phyloP scores from a whole-genome alignment of 2,797 vertebrate species.

The Microctenopoma stevenorrisi region DNA sequence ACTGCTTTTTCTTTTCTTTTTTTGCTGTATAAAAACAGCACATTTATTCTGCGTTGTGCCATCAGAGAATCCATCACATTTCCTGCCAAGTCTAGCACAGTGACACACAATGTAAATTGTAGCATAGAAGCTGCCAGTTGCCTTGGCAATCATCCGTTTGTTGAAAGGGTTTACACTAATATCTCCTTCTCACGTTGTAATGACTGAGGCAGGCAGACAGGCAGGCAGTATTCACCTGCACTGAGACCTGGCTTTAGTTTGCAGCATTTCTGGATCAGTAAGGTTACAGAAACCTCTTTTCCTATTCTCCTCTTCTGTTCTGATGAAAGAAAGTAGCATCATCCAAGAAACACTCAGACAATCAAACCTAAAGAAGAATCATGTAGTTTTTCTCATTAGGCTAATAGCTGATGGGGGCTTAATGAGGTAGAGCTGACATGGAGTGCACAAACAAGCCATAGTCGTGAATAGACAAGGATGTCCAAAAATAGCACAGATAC shows the following conservation, averaged over 20 bases:
- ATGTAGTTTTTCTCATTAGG: background rate
- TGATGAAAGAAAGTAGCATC: too few relatives aligned
- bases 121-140: slow-evolving; percentile 40
- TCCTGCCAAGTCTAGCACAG: slow-evolving; percentile 29
- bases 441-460: background rate
- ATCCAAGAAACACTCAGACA: background rate
- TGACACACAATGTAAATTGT: slow-evolving; percentile 30
- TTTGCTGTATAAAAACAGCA: background rate
- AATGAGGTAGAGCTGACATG: slow-evolving; percentile 5
- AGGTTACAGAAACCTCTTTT: background rate
- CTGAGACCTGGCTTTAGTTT: background rate
- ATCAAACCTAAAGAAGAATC: background rate
- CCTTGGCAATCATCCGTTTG: slow-evolving; percentile 58
- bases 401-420: background rate
- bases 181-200: slow-evolving; percentile 29
- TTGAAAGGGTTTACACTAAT: slow-evolving; percentile 45
- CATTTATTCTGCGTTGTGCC: slow-evolving; percentile 11
- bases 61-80: slow-evolving; percentile 20
- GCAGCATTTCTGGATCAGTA: background rate
- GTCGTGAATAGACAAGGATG: background rate
- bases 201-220: background rate
- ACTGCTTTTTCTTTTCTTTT: background rate
- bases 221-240: background rate
- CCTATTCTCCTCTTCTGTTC: background rate
- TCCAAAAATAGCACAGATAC: background rate